Conservation (phyloP, 1,140 invertebrate species). For the Nephila pilipes region DNA sequence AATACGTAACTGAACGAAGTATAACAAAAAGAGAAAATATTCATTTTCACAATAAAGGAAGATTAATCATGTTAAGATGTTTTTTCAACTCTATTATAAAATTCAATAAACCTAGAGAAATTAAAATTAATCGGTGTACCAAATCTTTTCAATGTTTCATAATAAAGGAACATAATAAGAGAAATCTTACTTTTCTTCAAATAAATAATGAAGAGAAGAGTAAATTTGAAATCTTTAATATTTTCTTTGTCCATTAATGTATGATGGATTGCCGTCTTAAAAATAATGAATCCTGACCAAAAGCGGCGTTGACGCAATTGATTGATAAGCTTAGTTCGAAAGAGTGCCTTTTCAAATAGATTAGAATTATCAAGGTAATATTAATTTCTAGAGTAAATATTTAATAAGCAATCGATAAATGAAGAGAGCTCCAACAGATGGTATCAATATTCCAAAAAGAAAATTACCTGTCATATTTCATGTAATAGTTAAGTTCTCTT, state of each 20-base stretch:
- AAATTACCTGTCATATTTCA: not conserved
- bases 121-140: no score
- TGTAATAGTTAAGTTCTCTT: not conserved
- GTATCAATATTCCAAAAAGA: not conserved
- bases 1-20: no score
- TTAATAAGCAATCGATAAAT: slow-evolving; percentile 40
- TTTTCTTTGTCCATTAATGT: slow-evolving; percentile 32
- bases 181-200: not conserved
- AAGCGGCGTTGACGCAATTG: slow-evolving; percentile 12
- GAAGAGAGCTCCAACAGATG: not conserved
- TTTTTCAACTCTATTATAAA: no score
- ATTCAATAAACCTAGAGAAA: no score
- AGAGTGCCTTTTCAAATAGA: slow-evolving; percentile 36
- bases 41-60: no score
- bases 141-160: no score
- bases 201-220: not conserved
- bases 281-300: slow-evolving; percentile 27
- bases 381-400: slow-evolving; percentile 42
- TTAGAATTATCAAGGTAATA: slow-evolving; percentile 38
- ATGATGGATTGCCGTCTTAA: slow-evolving; percentile 34
- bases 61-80: no score
- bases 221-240: slow-evolving; percentile 10
- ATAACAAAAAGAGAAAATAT: no score
- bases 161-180: not conserved
- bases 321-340: slow-evolving; percentile 41